A percentile compares a stretch with the other conserved stretches of the same genome.
Conservation (phyloP, 2,888 invertebrate species). For the Drosophila planitibia region DNA sequence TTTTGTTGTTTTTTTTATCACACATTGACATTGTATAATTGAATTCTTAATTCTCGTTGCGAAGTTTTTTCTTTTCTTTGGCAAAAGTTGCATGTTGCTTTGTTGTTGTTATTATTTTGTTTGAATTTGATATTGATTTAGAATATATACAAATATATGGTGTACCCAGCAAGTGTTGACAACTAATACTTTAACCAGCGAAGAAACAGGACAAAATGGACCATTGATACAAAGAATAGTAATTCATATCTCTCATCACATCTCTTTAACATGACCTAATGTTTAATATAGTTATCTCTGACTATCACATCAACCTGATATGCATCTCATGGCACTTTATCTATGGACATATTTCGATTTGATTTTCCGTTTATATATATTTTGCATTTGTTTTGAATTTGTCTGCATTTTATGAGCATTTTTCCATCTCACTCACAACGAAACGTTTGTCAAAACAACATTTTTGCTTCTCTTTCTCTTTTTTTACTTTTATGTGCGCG, state of each 20-base stretch:
- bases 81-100: constrained; percentile 75
- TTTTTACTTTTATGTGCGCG: constrained; percentile 36
- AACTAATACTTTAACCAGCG: constrained; percentile 23
- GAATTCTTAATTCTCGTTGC: constrained; percentile 24
- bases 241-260: constrained; percentile 38
- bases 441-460: constrained; percentile 33
- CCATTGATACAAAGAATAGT: constrained; percentile 1
- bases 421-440: constrained; percentile 16
- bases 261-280: constrained; percentile 20
- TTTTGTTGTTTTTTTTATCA: constrained; percentile 14
- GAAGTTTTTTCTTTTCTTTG: constrained; percentile 12
- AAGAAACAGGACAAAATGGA: constrained; percentile 2
- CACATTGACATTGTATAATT: constrained; percentile 15
- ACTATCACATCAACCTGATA: constrained; percentile 31
- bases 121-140: constrained; percentile 27
- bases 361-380: constrained; percentile 5
- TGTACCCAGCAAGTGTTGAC: constrained; percentile 19
- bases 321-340: constrained; percentile 32
- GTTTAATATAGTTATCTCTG: neutral
- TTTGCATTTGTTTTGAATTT: constrained; percentile 31
- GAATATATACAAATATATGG: constrained; percentile 10
- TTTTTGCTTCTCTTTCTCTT: constrained; percentile 43
- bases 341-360: constrained; percentile 8
- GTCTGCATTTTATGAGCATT: constrained; percentile 11
- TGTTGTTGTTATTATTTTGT: constrained; percentile 50